Conservation (phyloP, 2,888 invertebrate genomes). For the Tridacna gigas region DNA sequence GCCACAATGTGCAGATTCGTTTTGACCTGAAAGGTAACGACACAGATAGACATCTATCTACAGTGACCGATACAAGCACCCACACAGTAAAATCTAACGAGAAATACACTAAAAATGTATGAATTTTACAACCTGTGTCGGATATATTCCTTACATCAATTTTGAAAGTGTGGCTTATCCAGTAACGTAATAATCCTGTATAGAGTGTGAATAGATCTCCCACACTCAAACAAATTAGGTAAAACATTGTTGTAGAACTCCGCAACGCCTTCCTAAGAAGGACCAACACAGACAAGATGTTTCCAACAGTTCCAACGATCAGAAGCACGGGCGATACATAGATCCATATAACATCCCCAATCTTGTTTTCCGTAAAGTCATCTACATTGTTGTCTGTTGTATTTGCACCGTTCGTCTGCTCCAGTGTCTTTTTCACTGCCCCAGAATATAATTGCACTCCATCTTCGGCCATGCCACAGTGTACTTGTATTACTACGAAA, state of each 20-base stretch:
- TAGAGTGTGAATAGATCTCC: slow-evolving; percentile 67
- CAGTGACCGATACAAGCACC: slow-evolving; percentile 80
- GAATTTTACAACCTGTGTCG: slow-evolving; percentile 75
- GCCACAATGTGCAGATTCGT: slow-evolving; percentile 69
- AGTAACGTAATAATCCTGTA: slow-evolving; percentile 70
- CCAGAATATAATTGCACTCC: no score
- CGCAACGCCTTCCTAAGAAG: slow-evolving; percentile 61
- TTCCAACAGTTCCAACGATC: slow-evolving; percentile 67
- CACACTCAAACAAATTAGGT: slow-evolving; percentile 65
- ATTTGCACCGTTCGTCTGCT: no score
- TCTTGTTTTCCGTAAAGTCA: neutral
- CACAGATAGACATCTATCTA: slow-evolving; percentile 80
- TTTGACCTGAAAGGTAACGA: slow-evolving; percentile 77
- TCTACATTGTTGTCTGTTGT: neutral
- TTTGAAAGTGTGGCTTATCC: slow-evolving; percentile 67
- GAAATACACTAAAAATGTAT: slow-evolving; percentile 79
- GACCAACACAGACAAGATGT: slow-evolving; percentile 66
- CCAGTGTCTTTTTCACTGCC: no score
- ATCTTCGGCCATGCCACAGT: no score
- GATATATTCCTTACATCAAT: slow-evolving; percentile 69
- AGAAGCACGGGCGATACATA: slow-evolving; percentile 65
- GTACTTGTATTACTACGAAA: no score
- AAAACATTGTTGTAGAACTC: slow-evolving; percentile 70
- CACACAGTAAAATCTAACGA: slow-evolving; percentile 79
- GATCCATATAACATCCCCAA: slow-evolving; percentile 61